Evolutionary conservation across 2,888 invertebrate species (phyloP).

Genomic region (Philonicus albiceps): DNA sequence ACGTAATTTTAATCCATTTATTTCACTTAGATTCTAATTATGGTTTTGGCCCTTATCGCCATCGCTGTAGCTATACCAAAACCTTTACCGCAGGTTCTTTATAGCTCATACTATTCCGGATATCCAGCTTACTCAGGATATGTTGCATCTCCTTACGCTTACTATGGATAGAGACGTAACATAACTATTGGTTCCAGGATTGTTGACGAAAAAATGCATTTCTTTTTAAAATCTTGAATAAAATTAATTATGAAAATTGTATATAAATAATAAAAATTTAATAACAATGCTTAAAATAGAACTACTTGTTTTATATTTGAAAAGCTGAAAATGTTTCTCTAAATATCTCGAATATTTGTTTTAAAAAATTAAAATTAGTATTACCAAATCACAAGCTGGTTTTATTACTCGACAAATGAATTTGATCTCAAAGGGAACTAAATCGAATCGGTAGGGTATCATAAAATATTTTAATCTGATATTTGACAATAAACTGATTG

Average conservation of each 20-base stretch:
- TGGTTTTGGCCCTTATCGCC: conserved; percentile 56
- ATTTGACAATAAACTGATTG: too few species aligned
- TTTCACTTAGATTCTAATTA: not conserved
- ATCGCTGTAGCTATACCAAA: conserved; percentile 55
- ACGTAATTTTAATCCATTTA: not conserved
- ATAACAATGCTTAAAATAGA: not conserved
- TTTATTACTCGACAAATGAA: too few species aligned
- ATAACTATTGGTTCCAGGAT: not conserved
- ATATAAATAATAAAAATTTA: not conserved
- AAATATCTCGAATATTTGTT: too few species aligned
- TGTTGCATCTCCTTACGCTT: not conserved
- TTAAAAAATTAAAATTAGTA: too few species aligned
- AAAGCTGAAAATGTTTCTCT: too few species aligned
- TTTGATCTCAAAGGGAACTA: too few species aligned
- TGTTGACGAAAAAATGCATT: not conserved
- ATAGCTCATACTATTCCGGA: not conserved
- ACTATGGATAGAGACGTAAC: not conserved
- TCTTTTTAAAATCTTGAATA: not conserved
- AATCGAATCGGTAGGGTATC: too few species aligned
- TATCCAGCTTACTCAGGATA: not conserved
- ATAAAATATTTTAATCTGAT: too few species aligned
- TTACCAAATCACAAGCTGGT: too few species aligned
- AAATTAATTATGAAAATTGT: not conserved
- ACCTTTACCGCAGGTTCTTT: conserved; percentile 45
- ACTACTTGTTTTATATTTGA: too few species aligned